These are phyloP conservation scores for Rhogogaster chlorosoma DNA, from an alignment of 2,888 invertebrate genomes.

Conservation along the genomic window DNA sequence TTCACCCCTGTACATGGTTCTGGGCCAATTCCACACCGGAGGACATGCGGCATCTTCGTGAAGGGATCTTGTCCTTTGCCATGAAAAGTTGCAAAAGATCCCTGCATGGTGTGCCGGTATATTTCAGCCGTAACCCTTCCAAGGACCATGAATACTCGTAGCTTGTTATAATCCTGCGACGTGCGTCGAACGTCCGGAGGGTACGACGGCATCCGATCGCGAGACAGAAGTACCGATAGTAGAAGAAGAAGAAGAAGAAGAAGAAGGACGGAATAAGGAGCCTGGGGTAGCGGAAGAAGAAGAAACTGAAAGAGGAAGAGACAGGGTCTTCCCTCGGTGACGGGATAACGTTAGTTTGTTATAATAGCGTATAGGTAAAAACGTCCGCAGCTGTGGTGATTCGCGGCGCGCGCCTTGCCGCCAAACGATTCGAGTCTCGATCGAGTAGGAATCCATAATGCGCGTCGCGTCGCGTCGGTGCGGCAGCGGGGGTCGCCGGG, in stretches of 20 bases:
- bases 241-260: not conserved
- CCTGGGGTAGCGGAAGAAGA: not conserved
- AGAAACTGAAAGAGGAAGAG: slow-evolving; percentile 43
- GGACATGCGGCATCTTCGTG: not conserved
- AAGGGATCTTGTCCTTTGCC: not conserved
- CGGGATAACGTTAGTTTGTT: not conserved
- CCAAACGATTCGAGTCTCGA: slow-evolving; percentile 47
- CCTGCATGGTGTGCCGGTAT: not conserved
- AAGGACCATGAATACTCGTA: not conserved
- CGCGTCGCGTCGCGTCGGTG: slow-evolving; percentile 40
- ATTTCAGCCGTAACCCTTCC: not conserved
- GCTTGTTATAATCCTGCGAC: not conserved
- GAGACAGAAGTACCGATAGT: too few species aligned
- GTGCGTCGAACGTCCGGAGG: too few species aligned
- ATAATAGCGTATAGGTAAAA: not conserved
- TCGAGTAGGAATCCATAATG: slow-evolving; percentile 48
- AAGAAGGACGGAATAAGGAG: not conserved
- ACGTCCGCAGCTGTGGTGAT: not conserved
- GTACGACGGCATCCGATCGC: not conserved
- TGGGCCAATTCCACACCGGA: not conserved
- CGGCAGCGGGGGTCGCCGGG: not conserved
- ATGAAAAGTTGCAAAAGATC: not conserved
- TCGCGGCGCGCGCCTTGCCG: slow-evolving; percentile 40
- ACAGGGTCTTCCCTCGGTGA: slow-evolving; percentile 32
- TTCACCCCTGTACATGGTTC: slow-evolving; percentile 17